Percentiles rank a stretch among this genome's conserved stretches.
phyloP scores from a whole-genome alignment of 2,888 invertebrate species.

The Barypeithes pellucidus region DNA sequence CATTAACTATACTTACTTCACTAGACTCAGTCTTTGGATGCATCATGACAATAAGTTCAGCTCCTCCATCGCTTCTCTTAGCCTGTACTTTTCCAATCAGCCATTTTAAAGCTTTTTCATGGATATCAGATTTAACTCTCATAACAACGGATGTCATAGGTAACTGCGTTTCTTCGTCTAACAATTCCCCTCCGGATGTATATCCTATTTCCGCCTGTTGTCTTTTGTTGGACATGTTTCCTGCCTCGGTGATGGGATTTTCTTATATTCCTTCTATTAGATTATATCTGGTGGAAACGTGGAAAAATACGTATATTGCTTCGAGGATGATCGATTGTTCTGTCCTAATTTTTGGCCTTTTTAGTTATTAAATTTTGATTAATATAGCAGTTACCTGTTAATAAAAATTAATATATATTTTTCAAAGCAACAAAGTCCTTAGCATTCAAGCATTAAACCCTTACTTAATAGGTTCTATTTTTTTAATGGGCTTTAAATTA shows the following conservation, averaged over 20 bases:
- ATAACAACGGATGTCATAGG: conserved; percentile 73
- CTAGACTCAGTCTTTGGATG: conserved; percentile 61
- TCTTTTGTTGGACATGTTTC: conserved; percentile 62
- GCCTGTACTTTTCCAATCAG: conserved; percentile 73
- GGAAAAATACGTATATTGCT: conserved; percentile 15
- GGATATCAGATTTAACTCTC: conserved; percentile 70
- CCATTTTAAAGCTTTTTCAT: conserved; percentile 72
- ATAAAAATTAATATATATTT: too few species aligned
- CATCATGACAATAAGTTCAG: conserved; percentile 73
- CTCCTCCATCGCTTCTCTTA: conserved; percentile 73
- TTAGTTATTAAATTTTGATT: neutral
- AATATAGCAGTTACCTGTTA: too few species aligned
- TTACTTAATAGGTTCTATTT: too few species aligned
- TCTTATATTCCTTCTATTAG: conserved; percentile 22
- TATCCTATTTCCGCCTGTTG: conserved; percentile 54
- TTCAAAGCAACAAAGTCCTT: too few species aligned
- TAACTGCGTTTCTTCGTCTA: conserved; percentile 63
- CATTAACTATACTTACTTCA: conserved; percentile 55
- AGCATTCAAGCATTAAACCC: too few species aligned
- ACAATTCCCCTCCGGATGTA: conserved; percentile 55
- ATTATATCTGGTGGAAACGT: conserved; percentile 2
- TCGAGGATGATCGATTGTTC: conserved; percentile 3
- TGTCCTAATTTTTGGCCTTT: neutral
- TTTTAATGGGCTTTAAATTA: too few species aligned
- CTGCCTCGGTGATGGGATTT: conserved; percentile 51